Evolutionary conservation across 2,113 vertebrate species (phyloP).

Genomic region (Oxygymnocypris stewartii): DNA sequence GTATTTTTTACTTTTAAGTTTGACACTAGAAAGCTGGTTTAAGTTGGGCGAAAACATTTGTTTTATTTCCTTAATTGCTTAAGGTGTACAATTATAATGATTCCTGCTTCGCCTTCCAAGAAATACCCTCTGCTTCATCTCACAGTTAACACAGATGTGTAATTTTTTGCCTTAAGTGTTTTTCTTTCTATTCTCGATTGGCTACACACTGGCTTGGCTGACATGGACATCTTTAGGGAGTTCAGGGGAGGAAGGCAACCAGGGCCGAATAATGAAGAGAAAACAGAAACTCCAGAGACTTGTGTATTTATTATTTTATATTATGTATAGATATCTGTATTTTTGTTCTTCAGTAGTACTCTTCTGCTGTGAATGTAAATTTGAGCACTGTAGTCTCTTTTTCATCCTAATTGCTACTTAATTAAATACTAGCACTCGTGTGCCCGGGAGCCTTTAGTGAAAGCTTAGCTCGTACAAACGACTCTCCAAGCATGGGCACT

Average conservation of each 20-base stretch:
- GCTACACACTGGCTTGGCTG: slow-evolving; percentile 3
- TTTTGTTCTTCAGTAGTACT: background rate
- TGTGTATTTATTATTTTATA: background rate
- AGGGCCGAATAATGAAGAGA: slow-evolving; percentile 24
- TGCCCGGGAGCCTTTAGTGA: slow-evolving; percentile 26
- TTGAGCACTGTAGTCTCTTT: slow-evolving; percentile 42
- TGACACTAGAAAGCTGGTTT: background rate
- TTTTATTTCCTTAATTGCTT: slow-evolving; percentile 1
- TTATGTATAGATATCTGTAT: background rate
- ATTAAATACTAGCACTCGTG: slow-evolving; percentile 41
- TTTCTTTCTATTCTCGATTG: slow-evolving; percentile 26
- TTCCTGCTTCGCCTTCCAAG: background rate
- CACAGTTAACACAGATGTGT: slow-evolving; percentile 31
- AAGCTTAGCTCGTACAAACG: slow-evolving; percentile 49
- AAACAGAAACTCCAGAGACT: slow-evolving; percentile 34
- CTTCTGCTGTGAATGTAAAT: slow-evolving; percentile 16
- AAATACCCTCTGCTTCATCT: slow-evolving; percentile 15
- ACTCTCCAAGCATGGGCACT: slow-evolving; percentile 50
- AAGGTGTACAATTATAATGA: slow-evolving; percentile 8
- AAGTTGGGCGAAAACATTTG: background rate
- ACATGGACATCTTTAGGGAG: slow-evolving; percentile 31
- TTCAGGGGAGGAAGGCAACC: slow-evolving; percentile 2
- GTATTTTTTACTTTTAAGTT: too few relatives aligned
- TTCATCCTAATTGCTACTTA: slow-evolving; percentile 49
- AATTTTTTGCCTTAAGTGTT: slow-evolving; percentile 34